Base-by-base conservation (phyloP, 92 coral and sea anemone genomes). In the Bergia puertoricense region DNA sequence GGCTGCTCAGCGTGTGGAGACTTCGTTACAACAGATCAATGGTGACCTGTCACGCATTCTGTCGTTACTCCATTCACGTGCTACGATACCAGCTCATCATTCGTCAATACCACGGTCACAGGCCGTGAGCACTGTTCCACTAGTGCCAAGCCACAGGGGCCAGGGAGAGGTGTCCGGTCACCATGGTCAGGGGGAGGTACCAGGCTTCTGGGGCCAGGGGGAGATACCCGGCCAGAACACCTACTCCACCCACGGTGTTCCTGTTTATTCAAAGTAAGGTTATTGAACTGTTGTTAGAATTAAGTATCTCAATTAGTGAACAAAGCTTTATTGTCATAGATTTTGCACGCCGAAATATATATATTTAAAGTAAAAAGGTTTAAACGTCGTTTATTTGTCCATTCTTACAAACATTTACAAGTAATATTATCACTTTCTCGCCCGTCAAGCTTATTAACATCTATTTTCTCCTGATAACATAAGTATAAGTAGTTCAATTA, bases 41-140 rank as follows among this genome's bases (percentile, higher is more conserved):
- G 72, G 92, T 18, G 98, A 95, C 79, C 88, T 93, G 79, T 91
- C 94, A 37, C 93, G 96, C 41, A 95, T 95, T 81, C 89, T 95
- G 39, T 77, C 93, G 14, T 88, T 95, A 72, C 93, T 95, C 48
- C 89, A 89, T 73, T 83, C 95, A 2, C 93, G 93, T 41, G 68
- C 94, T 30, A 62, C 43, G 43, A 22, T 82, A 82, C 86, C 86
- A n/a, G 39, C 42, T 11, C 77, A 68, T 8, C 54, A 73, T n/a
- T 44, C 44, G 13, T 7, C 6, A 23, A 48, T 67, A 51, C 85
- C 89, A 59, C 92, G 46, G 76, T 67, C 90, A 37, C 92, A 89
- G 48, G 86, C 89, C 8, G 91, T 11, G 86, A 83, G 16, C 72
- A 81, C 44, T n/a, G 40, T 40, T 72, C 76, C 76, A 9, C 2